Conservation (phyloP, 2,888 invertebrate genomes). For the Lycocerus yunnanus region DNA sequence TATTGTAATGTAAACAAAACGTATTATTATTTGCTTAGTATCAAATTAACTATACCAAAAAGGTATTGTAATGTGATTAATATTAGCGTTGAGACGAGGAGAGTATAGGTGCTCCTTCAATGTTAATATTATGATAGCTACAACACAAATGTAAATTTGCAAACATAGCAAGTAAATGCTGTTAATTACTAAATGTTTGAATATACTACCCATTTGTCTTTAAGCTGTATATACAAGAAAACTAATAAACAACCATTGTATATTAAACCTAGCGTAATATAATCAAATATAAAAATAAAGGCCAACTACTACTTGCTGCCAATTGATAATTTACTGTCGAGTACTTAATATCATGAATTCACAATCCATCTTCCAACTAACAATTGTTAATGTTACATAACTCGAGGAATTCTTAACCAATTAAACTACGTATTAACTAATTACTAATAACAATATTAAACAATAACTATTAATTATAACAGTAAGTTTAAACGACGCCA, state of each 20-base stretch:
- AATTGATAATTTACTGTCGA: background rate
- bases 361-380: background rate
- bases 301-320: background rate
- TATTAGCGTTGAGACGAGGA: background rate
- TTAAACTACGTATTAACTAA: too few relatives aligned
- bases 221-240: background rate
- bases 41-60: background rate
- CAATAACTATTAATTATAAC: too few relatives aligned
- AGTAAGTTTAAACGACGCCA: background rate
- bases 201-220: background rate
- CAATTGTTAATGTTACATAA: too few relatives aligned
- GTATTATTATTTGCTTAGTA: background rate
- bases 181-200: constrained; percentile 4
- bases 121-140: constrained; percentile 2
- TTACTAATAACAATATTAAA: too few relatives aligned
- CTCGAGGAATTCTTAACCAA: too few relatives aligned
- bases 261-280: background rate
- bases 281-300: too few relatives aligned
- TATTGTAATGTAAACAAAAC: background rate
- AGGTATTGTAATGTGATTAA: background rate
- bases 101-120: background rate
- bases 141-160: constrained; percentile 1
- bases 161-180: constrained; percentile 1
- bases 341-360: too few relatives aligned
- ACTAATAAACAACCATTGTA: background rate